These are phyloP conservation scores for Aleiodes sp. DNA, from an alignment of 1,140 invertebrate genomes.

Conservation along the genomic window DNA sequence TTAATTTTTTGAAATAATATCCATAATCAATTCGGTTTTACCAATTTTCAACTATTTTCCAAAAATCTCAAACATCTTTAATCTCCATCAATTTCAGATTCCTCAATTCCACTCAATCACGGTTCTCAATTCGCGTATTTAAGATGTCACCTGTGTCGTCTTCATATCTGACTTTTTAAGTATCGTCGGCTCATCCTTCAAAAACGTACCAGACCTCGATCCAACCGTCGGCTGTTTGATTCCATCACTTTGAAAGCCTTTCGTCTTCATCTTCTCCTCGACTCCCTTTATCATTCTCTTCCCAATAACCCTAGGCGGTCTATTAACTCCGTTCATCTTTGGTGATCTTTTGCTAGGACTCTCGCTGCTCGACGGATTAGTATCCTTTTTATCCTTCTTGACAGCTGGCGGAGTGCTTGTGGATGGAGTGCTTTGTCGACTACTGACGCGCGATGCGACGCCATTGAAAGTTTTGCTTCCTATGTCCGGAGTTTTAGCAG, in stretches of 20 bases:
- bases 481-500: slow-evolving; percentile 60
- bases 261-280: slow-evolving; percentile 53
- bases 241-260: slow-evolving; percentile 54
- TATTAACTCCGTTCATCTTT: slow-evolving; percentile 49
- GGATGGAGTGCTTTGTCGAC: slow-evolving; percentile 19
- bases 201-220: slow-evolving; percentile 75
- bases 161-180: slow-evolving; percentile 65
- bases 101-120: background rate
- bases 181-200: slow-evolving; percentile 75
- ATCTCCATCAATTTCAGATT: background rate
- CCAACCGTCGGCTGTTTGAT: slow-evolving; percentile 60
- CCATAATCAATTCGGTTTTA: too few relatives aligned
- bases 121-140: slow-evolving; percentile 21
- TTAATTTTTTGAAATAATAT: too few relatives aligned
- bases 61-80: too few relatives aligned
- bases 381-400: slow-evolving; percentile 50
- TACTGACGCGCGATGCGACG: background rate
- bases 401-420: slow-evolving; percentile 25
- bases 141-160: slow-evolving; percentile 57
- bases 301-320: slow-evolving; percentile 40
- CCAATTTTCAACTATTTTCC: too few relatives aligned
- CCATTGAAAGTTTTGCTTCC: slow-evolving; percentile 45
- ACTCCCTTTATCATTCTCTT: slow-evolving; percentile 38
- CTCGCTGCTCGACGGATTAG: slow-evolving; percentile 47
- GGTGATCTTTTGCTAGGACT: slow-evolving; percentile 59